phyloP scores from a whole-genome alignment of 2,888 invertebrate genomes.

The Morinoia aosen region DNA sequence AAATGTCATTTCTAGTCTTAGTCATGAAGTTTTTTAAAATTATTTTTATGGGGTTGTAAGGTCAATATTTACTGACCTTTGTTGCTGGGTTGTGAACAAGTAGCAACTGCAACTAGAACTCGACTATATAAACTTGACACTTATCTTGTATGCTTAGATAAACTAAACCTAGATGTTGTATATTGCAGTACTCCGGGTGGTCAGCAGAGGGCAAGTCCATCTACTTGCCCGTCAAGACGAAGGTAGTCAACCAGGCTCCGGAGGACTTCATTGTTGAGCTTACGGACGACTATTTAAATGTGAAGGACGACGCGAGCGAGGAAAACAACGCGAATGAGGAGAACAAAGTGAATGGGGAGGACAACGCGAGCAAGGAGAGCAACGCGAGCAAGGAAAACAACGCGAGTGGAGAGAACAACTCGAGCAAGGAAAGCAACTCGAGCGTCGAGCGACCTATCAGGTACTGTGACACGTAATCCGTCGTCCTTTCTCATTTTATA shows the following conservation, averaged over 20 bases:
- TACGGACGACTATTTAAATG: conserved; percentile 63
- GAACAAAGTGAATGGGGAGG: neutral
- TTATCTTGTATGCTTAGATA: too few relatives aligned
- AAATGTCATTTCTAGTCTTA: neutral
- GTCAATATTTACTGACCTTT: too few relatives aligned
- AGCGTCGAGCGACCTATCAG: neutral
- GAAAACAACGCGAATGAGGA: neutral
- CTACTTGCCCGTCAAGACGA: conserved; percentile 84
- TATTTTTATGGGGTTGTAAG: too few relatives aligned
- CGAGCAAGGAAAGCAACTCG: neutral
- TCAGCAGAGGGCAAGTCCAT: conserved; percentile 84
- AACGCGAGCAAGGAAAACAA: too few relatives aligned
- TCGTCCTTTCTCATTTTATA: too few relatives aligned
- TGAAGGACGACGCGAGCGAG: too few relatives aligned
- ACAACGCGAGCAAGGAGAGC: too few relatives aligned
- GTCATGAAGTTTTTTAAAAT: neutral
- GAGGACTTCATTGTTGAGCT: conserved; percentile 86
- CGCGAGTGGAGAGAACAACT: neutral
- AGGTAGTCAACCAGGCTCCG: conserved; percentile 82
- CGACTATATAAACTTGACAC: too few relatives aligned
- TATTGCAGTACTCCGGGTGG: conserved; percentile 86
- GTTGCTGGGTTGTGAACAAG: neutral
- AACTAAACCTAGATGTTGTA: neutral
- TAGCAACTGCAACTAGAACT: neutral
- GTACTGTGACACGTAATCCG: neutral